phyloP scores from a whole-genome alignment of 2,113 vertebrate species.

The Myiozetetes cayanensis region DNA sequence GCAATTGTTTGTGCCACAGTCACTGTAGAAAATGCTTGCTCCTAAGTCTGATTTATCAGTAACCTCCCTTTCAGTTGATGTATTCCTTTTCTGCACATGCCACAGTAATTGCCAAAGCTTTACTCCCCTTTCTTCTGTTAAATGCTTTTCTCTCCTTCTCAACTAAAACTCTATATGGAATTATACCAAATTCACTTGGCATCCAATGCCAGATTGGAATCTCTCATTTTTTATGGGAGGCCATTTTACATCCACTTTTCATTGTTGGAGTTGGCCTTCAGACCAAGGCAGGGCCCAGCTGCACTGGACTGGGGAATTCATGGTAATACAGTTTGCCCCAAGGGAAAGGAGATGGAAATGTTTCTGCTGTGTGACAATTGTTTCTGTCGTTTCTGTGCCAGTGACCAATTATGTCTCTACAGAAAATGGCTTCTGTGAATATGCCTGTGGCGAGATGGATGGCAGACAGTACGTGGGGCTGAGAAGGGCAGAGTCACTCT shows the following conservation, averaged over 20 bases:
- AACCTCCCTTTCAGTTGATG: neutral
- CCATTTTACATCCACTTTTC: neutral
- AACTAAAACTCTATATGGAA: neutral
- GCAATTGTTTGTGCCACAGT: neutral
- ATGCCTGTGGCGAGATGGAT: conserved; percentile 45
- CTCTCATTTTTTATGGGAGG: neutral
- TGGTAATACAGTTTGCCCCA: neutral
- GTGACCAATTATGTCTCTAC: conserved; percentile 22
- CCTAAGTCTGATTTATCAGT: neutral
- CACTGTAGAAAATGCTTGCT: neutral
- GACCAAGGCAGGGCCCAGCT: neutral
- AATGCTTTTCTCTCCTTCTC: neutral
- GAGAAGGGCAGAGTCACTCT: conserved; percentile 48
- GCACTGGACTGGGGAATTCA: neutral
- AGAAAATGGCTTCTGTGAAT: conserved; percentile 36
- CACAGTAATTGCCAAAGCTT: neutral
- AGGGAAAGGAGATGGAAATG: conserved; percentile 24
- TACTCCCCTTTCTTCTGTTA: neutral
- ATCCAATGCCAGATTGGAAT: neutral
- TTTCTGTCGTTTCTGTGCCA: conserved; percentile 49
- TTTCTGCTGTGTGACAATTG: conserved; percentile 7
- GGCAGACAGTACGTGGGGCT: neutral
- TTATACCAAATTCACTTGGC: conserved; percentile 4
- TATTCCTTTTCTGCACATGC: neutral
- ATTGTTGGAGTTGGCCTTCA: neutral